Base-by-base conservation (phyloP, 2,888 invertebrate species). In the Lochmaea capreae region DNA sequence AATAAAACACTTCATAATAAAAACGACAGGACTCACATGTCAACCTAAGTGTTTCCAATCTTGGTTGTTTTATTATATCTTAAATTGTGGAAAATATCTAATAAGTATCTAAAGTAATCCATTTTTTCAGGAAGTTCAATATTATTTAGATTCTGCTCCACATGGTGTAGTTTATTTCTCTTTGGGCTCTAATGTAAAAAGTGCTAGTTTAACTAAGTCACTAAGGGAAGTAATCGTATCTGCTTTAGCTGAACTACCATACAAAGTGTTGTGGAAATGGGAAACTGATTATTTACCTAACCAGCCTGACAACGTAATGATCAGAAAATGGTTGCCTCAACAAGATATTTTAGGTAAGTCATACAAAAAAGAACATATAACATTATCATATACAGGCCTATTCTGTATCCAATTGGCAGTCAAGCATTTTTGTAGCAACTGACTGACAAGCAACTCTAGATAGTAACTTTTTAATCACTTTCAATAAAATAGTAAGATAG, bases 261-360 rank as follows among this genome's bases (percentile, higher is more conserved):
- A 87, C 67, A 85, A 83, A 72, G 83, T 88, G 46, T 77, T 89
- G 9, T 88, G 88, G 87, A 88, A 88, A 81, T 88, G 85, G 84
- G 88, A 88, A 78, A 80, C 82, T 0, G 85, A 84, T 49, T 72
- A 82, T 59, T 71, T 75, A 26, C 76, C 76, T 14, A 82, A 83
- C 52, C 81, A 85, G 79, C 85, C 87, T 8, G 71, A 81, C 43
- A 87, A 87, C 79, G 84, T 89, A 2, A 83, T 86, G 73, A 82
- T 86, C 11, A 81, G 79, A 46, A 87, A 87, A 77, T 89, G 89
- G 89, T 81, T 88, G 22, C 88, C 89, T 0, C 89, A 89, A 79
- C 85, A 87, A 74, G 88, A 87, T 76, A 79, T 89, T 73, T 80
- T 89, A 69, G 86, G 88, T 87, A 83, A n/a, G 54, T 33, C 65